phyloP scores from a whole-genome alignment of 2,888 invertebrate species.

The Sympetrum striolatum region DNA sequence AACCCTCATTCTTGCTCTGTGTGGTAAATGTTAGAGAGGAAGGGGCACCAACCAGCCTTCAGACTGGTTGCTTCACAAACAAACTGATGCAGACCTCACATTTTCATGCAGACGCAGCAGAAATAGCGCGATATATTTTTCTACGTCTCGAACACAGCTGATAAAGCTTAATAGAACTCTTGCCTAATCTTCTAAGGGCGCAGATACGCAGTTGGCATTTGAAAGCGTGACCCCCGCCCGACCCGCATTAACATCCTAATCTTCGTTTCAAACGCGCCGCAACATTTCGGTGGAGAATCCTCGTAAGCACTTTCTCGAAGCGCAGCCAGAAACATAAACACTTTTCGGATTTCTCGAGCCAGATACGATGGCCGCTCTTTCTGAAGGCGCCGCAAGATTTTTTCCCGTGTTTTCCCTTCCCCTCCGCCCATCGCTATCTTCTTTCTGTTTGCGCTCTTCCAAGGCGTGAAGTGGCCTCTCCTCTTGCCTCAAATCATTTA shows the following conservation, averaged over 20 bases:
- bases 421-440: not conserved
- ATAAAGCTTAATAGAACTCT: no score
- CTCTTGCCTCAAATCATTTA: conserved; percentile 8
- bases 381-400: not conserved
- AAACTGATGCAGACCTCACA: no score
- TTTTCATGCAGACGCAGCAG: no score
- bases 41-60: no score
- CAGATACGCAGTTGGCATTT: no score
- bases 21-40: no score
- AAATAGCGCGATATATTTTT: no score
- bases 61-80: no score
- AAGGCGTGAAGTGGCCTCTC: conserved; percentile 29
- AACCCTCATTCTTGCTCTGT: no score
- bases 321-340: conserved; percentile 5
- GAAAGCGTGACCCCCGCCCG: not conserved
- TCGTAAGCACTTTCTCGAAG: not conserved
- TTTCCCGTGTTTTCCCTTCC: not conserved
- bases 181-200: no score
- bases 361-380: conserved; percentile 10
- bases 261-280: not conserved
- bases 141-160: no score
- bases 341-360: conserved; percentile 34
- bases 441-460: conserved; percentile 17
- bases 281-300: not conserved
- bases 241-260: not conserved